Conservation (phyloP, 2,888 invertebrate species). For the Thysanoteuthis rhombus region DNA sequence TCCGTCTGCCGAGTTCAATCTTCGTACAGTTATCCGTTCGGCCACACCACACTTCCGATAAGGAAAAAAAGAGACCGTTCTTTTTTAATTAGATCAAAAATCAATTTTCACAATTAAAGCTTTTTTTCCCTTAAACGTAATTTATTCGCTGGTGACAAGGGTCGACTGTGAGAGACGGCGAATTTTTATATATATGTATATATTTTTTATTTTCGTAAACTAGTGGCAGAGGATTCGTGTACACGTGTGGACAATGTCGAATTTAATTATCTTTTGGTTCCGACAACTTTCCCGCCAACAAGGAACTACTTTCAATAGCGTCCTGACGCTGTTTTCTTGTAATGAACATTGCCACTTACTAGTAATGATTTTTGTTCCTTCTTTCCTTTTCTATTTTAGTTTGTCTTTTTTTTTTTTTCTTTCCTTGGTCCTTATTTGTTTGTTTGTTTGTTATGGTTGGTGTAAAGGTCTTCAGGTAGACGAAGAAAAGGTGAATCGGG, state of each 20-base stretch:
- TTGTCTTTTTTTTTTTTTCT: neutral
- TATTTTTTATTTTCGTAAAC: neutral
- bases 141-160: too few relatives aligned
- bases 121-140: too few relatives aligned
- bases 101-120: too few relatives aligned
- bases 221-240: neutral
- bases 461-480: neutral
- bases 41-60: too few relatives aligned
- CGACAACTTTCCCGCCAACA: neutral
- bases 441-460: neutral
- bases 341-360: neutral
- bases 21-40: too few relatives aligned
- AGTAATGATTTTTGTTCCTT: neutral
- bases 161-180: too few relatives aligned
- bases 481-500: too few relatives aligned
- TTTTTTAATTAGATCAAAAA: too few relatives aligned
- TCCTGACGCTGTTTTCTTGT: neutral
- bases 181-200: too few relatives aligned
- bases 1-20: too few relatives aligned
- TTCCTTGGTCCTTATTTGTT: neutral
- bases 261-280: neutral
- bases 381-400: neutral
- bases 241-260: neutral
- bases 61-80: too few relatives aligned
- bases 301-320: neutral